Evolutionary conservation across 2,888 invertebrate species (phyloP), one percentile per base, ranked within the genome.

Genomic region (Craniophora ligustri): DNA sequence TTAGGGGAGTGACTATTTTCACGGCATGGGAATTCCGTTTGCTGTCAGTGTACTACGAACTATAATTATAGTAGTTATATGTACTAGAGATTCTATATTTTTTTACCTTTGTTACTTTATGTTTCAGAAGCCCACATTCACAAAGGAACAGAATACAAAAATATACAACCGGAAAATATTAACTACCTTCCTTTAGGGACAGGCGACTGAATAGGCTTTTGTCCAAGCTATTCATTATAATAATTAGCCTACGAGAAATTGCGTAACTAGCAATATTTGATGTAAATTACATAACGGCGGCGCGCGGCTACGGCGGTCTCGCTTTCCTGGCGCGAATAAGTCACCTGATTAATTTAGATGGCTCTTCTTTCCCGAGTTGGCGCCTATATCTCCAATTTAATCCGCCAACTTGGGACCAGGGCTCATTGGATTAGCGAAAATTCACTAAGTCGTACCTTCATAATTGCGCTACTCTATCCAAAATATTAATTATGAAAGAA

Each of bases 311-410:
- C 42, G 26, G 26, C 26, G n/a, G 2, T 2, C n/a, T n/a, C 18
- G 39, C 18, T 44, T 50, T 60, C 59, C 48, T 11, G 49, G 55
- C 42, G 51, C 50, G 61, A 75, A 78, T 76, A 79, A 82, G 75
- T 76, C 73, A 74, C 67, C 75, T 79, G 76, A 83, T 82, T 82
- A 80, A 83, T 81, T 81, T 76, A 77, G 75, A 78, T 72, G 78
- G 69, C 54, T 66, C 72, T 77, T 72, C 66, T 72, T 71, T 67
- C 74, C 49, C 54, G 55, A 70, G 60, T 67, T 72, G 50, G 47
- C 41, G 58, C 54, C 46, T 66, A 72, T 46, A 67, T 65, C 53
- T 62, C 36, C 39, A 62, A 66, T 63, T 65, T 67, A 75, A 74
- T 65, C 57, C 60, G 44, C 38, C 41, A 64, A 64, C 64, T 69